Evolutionary conservation across 2,888 invertebrate species (phyloP), one percentile per base, ranked within the genome.

Genomic region (Petrolisthes cinctipes): DNA sequence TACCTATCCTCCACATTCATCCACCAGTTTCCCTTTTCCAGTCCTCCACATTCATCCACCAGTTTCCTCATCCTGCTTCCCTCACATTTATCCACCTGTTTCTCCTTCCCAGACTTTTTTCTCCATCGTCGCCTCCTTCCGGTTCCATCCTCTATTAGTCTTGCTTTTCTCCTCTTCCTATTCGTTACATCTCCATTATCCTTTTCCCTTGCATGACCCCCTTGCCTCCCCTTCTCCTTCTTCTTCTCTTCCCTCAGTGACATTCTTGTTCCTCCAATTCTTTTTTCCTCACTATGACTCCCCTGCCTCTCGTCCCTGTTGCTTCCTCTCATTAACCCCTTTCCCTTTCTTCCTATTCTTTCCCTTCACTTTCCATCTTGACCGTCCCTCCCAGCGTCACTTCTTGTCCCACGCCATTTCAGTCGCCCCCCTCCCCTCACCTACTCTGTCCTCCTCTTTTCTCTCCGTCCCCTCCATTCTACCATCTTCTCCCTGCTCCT

Each of bases 361-460:
- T 78, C 5, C 78, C 6, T 0, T 11, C 37, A 66, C 66, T 66
- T n/a, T 3, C 66, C 66, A 66, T 11, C 66, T n/a, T 66, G 11
- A 66, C 66, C 66, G 1, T 66, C 66, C 11, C n/a, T 66, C 11
- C n/a, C n/a, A 11, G 14, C n/a, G 66, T n/a, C 11, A n/a, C 66
- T 66, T 11, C 11, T 2, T 14, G n/a, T 14, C 66, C n/a, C 66
- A 14, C 11, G 11, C 66, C 11, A 66, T 14, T 66, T 11, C n/a
- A n/a, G 11, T n/a, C 3, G 66, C n/a, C 66, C 66, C 11, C 11
- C 66, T 2, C n/a, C 66, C n/a, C 66, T n/a, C 66, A 11, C n/a
- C 66, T 66, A 66, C n/a, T 66, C 66, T n/a, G 66, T 66, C n/a
- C 66, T 66, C 66, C 66, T n/a, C 11, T 66, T n/a, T n/a, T 66